Conservation (phyloP, 2,888 invertebrate genomes). For the Eupithecia dodoneata region DNA sequence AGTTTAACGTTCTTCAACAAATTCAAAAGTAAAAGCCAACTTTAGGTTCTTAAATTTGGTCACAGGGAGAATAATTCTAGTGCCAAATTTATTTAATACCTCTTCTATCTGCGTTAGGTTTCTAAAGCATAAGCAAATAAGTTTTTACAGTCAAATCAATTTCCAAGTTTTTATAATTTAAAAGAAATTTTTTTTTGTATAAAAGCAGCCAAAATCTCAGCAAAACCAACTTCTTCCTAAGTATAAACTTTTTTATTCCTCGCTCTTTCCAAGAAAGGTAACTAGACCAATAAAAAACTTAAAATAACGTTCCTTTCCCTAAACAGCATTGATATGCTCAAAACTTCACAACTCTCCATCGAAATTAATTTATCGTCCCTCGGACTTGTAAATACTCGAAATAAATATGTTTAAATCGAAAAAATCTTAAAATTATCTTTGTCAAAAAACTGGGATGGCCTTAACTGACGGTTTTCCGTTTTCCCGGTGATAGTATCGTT, state of each 20-base stretch:
- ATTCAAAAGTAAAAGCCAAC: constrained; percentile 20
- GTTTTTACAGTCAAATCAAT: not conserved
- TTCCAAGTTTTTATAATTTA: not conserved
- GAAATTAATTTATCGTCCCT: constrained; percentile 65
- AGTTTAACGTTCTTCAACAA: not conserved
- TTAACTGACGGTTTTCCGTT: constrained; percentile 38
- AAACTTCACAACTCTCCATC: constrained; percentile 70
- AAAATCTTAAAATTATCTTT: constrained; percentile 39
- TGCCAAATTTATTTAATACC: constrained; percentile 50
- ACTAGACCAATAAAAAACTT: constrained; percentile 18
- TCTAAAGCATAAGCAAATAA: constrained; percentile 10
- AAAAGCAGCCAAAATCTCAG: constrained; percentile 2
- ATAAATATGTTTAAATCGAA: constrained; percentile 36
- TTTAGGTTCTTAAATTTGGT: constrained; percentile 65
- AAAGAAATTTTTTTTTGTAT: not conserved
- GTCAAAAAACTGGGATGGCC: constrained; percentile 41
- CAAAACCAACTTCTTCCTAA: not conserved
- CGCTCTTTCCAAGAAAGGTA: not conserved
- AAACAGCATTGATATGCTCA: constrained; percentile 72
- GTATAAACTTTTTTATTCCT: not conserved
- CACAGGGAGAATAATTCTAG: constrained; percentile 69
- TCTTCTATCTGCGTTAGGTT: constrained; percentile 31
- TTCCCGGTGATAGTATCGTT: constrained; percentile 1
- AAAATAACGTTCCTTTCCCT: constrained; percentile 51
- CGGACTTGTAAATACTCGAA: constrained; percentile 51